Evolutionary conservation across 2,113 vertebrate genomes (phyloP).

Genomic region (Aphyosemion australe): DNA sequence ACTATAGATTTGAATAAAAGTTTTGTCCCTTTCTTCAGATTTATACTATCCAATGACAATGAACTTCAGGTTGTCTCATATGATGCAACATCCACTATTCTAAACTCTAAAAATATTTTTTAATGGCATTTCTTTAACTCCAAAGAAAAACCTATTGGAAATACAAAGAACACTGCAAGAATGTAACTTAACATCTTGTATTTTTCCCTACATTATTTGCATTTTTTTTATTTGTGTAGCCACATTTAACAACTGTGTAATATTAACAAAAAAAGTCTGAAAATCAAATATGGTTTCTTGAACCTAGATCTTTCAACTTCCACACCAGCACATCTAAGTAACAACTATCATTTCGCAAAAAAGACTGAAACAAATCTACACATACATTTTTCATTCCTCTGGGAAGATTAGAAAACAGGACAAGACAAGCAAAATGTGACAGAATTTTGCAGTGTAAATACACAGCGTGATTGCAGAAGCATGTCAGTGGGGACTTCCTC

Average conservation of each 20-base stretch:
- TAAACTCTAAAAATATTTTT: background rate
- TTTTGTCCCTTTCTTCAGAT: background rate
- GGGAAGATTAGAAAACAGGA: background rate
- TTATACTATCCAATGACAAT: too few relatives aligned
- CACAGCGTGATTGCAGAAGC: background rate
- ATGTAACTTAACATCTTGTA: too few relatives aligned
- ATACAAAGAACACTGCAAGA: too few relatives aligned
- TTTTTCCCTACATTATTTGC: background rate
- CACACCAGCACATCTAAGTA: background rate
- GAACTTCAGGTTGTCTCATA: background rate
- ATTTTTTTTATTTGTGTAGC: background rate
- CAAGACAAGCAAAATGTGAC: background rate
- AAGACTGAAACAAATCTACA: background rate
- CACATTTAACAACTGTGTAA: too few relatives aligned
- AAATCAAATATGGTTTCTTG: background rate
- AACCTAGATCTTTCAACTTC: background rate
- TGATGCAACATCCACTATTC: background rate
- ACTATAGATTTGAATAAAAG: background rate
- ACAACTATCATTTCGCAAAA: background rate
- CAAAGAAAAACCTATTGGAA: background rate
- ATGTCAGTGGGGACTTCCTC: background rate
- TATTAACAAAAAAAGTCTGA: too few relatives aligned
- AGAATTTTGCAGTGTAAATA: background rate
- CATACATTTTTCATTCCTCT: background rate
- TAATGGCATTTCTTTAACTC: constrained; percentile 7